Evolutionary conservation across 2,888 invertebrate genomes (phyloP), one percentile per base, ranked within the genome.

Genomic region (Drosophila fulvimacula): DNA sequence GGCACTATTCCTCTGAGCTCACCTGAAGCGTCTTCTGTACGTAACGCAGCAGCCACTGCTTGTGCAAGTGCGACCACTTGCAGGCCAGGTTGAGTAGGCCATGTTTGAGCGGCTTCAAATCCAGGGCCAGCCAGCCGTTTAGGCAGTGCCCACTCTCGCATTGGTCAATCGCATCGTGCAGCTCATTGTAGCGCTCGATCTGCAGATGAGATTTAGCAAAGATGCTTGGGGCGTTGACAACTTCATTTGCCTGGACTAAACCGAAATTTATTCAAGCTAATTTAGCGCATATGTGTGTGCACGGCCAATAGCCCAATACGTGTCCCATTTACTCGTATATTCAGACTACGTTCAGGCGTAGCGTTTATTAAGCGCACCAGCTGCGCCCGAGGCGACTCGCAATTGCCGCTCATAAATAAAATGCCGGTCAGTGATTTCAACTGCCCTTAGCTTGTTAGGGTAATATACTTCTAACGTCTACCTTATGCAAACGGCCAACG

Each of bases 1-100:
- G 21, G 9, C 21, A n/a, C 4, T 2, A 9, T 15, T 27, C 0
- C n/a, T 0, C 10, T 3, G 10, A 21, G 69, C 78, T 79, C 71
- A 91, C 90, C 74, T 90, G 78, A 61, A 92, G 95, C 94, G 95
- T 96, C 73, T 94, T 94, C 58, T 96, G 95, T 1, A 98, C 97
- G 78, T 95, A 95, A 75, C 96, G 95, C 80, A 96, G 95, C 19
- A 98, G 93, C 93, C 98, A 95, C 81, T 96, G 95, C 90, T 98
- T 98, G 90, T 96, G 97, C 83, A 97, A 94, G 90, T 96, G 96
- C 60, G 97, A 95, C 98, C 98, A 98, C 89, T 97, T 96, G 92
- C 97, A 96, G 81, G 97, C 95, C 38, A 95, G 95, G 91, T 97
- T 97, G 79, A 98, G 94, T 41, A 98, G 94, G 0, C 95, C 95